phyloP scores from a whole-genome alignment of 2,113 vertebrate species.

The Myrmophylax atrothorax region DNA sequence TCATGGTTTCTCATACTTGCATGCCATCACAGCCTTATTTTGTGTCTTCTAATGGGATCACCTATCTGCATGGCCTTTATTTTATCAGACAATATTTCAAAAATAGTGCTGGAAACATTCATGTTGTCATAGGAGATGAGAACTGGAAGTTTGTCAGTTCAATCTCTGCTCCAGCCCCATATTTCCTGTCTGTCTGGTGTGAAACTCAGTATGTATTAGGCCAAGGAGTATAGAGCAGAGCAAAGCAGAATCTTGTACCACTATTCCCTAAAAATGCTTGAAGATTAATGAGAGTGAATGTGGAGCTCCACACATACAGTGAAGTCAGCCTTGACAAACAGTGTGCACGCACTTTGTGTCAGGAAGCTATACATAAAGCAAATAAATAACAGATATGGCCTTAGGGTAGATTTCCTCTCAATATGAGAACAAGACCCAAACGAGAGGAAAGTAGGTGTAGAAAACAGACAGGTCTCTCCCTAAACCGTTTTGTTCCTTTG shows the following conservation, averaged over 20 bases:
- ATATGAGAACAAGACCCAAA: background rate
- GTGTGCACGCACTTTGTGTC: background rate
- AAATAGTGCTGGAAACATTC: background rate
- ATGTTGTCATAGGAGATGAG: background rate
- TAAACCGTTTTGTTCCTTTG: background rate
- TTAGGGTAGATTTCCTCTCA: background rate
- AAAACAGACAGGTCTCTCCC: background rate
- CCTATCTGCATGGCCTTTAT: background rate
- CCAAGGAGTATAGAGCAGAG: background rate
- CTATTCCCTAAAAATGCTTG: background rate
- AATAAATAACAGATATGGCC: background rate
- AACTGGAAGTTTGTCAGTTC: background rate
- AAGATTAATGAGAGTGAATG: background rate
- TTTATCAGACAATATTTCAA: background rate
- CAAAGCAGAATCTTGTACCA: background rate
- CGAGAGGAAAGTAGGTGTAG: background rate
- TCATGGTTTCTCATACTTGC: background rate
- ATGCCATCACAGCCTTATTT: background rate
- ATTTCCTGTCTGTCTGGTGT: background rate
- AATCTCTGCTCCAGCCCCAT: background rate
- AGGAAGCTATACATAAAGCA: background rate
- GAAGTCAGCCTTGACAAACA: background rate
- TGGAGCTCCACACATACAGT: accelerated
- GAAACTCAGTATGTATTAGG: background rate
- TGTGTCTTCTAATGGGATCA: background rate